These are phyloP conservation scores for Glaucidium brasilianum DNA, from an alignment of 2,113 vertebrate species.

Conservation along the genomic window DNA sequence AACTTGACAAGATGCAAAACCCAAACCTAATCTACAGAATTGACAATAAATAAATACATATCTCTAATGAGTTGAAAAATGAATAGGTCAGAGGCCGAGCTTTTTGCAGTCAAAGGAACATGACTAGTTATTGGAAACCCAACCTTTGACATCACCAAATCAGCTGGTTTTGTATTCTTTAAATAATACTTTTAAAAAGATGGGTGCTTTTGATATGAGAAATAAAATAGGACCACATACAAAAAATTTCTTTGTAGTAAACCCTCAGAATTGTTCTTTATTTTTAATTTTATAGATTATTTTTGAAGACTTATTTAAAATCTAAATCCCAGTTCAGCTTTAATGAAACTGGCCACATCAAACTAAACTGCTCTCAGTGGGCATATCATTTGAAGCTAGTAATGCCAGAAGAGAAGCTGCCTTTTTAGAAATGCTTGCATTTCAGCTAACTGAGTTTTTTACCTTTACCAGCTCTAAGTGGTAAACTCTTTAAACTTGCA, in stretches of 20 bases:
- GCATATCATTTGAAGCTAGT: slow-evolving; percentile 60
- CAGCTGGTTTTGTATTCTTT: not conserved
- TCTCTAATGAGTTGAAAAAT: not conserved
- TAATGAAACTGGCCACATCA: slow-evolving; percentile 63
- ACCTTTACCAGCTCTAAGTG: slow-evolving; percentile 22
- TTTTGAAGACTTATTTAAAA: slow-evolving; percentile 47
- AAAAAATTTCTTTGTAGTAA: slow-evolving; percentile 23
- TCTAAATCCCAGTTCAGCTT: slow-evolving; percentile 57
- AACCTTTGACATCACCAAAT: not conserved
- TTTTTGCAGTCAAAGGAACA: not conserved
- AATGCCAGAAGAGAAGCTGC: slow-evolving; percentile 49
- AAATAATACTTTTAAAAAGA: not conserved
- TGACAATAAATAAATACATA: not conserved
- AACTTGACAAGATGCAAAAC: not conserved
- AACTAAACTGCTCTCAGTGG: slow-evolving; percentile 61
- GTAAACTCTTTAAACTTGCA: slow-evolving; percentile 42
- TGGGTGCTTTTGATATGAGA: not conserved
- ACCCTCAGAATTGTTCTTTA: slow-evolving; percentile 23
- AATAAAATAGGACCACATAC: not conserved
- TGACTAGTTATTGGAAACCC: not conserved
- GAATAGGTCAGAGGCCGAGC: not conserved
- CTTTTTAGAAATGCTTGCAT: slow-evolving; percentile 60
- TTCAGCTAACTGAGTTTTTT: slow-evolving; percentile 42
- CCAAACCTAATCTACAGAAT: not conserved
- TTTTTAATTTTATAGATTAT: slow-evolving; percentile 45